Percentiles rank a stretch among this genome's conserved stretches.
phyloP scores from a whole-genome alignment of 2,113 vertebrate species.

The Phaethon lepturus region DNA sequence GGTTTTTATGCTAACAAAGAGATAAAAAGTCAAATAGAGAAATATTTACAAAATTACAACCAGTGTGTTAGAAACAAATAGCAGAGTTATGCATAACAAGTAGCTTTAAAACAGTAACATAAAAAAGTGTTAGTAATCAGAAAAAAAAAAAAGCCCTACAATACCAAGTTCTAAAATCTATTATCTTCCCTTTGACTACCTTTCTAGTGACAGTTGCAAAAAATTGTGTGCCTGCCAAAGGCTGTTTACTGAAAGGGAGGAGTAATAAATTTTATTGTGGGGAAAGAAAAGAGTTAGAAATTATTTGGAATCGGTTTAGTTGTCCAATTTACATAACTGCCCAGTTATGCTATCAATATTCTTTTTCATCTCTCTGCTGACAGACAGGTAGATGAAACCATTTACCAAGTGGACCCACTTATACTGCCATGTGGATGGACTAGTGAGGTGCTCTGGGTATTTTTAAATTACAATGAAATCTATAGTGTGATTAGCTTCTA shows the following conservation, averaged over 20 bases:
- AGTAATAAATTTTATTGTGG: background rate
- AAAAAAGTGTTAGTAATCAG: background rate
- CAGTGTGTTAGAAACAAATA: background rate
- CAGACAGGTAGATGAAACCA: constrained; percentile 12
- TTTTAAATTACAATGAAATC: background rate
- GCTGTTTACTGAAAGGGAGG: background rate
- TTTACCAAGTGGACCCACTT: constrained; percentile 2
- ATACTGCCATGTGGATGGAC: background rate
- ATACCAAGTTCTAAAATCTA: background rate
- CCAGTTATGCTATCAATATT: constrained; percentile 27
- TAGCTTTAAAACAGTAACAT: background rate
- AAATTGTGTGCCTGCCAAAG: background rate
- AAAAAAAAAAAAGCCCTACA: background rate
- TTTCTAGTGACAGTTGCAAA: background rate
- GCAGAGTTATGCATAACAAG: background rate
- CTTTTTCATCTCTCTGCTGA: constrained; percentile 15
- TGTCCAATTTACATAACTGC: constrained; percentile 18
- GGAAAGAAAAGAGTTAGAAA: background rate
- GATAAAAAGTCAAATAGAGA: background rate
- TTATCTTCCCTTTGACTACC: background rate
- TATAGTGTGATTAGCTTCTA: background rate
- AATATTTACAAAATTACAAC: background rate
- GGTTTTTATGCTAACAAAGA: background rate
- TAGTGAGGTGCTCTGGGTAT: background rate
- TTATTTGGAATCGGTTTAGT: background rate